Evolutionary conservation across 1,140 invertebrate species (phyloP).

Genomic region (Nasonia giraulti): DNA sequence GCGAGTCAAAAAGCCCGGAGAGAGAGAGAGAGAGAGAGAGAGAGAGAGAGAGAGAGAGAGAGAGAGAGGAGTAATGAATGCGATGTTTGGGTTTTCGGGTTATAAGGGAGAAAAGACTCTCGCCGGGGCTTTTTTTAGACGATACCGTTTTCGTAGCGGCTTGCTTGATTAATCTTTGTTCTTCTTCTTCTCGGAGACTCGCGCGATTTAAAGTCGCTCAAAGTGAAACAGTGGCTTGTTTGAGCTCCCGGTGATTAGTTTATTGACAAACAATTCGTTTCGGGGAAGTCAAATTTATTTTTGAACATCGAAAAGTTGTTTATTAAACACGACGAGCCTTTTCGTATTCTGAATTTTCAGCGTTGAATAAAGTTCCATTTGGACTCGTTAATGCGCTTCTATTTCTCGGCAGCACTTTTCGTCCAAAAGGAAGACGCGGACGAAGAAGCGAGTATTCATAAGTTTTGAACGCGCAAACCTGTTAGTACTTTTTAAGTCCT

Average conservation of each 20-base stretch:
- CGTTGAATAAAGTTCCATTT: too few species aligned
- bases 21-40: neutral
- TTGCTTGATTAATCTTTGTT: neutral
- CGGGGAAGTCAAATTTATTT: too few species aligned
- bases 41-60: too few species aligned
- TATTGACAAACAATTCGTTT: too few species aligned
- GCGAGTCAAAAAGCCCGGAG: neutral
- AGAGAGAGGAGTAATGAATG: neutral
- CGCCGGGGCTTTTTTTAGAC: neutral
- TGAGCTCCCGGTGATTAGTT: neutral
- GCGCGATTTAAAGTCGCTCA: too few species aligned
- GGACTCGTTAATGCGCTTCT: too few species aligned
- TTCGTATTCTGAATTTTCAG: too few species aligned
- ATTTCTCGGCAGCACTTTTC: too few species aligned
- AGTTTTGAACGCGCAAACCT: neutral
- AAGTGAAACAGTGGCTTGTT: neutral
- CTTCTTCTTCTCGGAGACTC: neutral
- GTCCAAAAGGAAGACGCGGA: too few species aligned
- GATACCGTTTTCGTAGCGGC: neutral
- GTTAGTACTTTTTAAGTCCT: neutral
- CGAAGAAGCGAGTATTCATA: too few species aligned
- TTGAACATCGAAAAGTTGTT: too few species aligned
- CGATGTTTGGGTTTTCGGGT: conserved; percentile 21
- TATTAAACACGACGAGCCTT: too few species aligned
- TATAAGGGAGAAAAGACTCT: conserved; percentile 34